phyloP scores from a whole-genome alignment of 2,797 vertebrate genomes.

The Helostoma temminkii region DNA sequence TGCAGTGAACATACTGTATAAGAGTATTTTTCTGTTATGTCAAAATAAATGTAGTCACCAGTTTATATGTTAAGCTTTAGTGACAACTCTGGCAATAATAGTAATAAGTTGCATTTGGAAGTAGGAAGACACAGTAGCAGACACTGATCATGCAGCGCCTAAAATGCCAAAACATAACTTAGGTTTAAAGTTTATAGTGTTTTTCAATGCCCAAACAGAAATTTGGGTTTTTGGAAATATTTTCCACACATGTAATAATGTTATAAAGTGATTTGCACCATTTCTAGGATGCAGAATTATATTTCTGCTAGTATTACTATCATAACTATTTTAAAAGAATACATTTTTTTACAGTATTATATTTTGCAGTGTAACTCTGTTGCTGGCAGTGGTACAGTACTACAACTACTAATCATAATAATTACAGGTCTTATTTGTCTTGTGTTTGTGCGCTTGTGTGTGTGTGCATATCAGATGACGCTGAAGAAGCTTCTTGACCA shows the following conservation, averaged over 20 bases:
- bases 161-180: neutral
- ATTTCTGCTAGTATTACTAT: neutral
- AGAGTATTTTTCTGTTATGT: neutral
- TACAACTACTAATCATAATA: slow-evolving; percentile 57
- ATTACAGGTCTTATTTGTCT: slow-evolving; percentile 47
- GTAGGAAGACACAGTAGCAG: neutral
- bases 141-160: neutral
- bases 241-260: no score
- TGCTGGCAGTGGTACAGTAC: slow-evolving; percentile 16
- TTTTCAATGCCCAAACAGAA: no score
- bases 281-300: neutral
- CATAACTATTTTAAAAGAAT: neutral
- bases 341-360: neutral
- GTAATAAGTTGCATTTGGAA: neutral
- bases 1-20: no score
- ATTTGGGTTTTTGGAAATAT: no score
- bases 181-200: neutral
- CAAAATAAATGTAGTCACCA: no score
- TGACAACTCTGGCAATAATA: neutral
- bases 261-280: no score
- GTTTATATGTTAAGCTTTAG: neutral
- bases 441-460: slow-evolving; percentile 13
- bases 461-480: slow-evolving; percentile 85
- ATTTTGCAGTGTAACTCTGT: slow-evolving; percentile 10
- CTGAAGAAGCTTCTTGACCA: slow-evolving; percentile 94